Conservation (phyloP, 30 jellyfish, hydroid and myxozoan genomes). For the Aurelia aurita complex sp. Pacific region DNA sequence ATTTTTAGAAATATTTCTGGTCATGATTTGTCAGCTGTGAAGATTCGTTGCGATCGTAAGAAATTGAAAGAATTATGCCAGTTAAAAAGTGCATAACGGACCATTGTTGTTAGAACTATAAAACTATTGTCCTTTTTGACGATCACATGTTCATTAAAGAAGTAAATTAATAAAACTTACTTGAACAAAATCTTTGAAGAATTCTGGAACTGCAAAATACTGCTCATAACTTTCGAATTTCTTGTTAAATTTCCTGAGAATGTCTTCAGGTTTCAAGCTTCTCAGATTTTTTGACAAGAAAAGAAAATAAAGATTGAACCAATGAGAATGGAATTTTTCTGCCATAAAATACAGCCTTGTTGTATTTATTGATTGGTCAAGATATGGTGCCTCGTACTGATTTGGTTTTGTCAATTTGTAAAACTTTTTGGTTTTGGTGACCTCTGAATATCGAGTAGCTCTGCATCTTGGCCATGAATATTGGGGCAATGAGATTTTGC, state of each 20-base stretch:
- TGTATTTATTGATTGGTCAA: slow-evolving; percentile 54
- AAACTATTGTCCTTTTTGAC: too few species aligned
- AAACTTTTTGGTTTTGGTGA: neutral
- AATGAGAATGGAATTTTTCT: slow-evolving; percentile 68
- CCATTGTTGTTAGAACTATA: too few species aligned
- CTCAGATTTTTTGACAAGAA: slow-evolving; percentile 13
- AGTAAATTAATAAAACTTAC: slow-evolving; percentile 11
- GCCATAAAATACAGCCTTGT: slow-evolving; percentile 33
- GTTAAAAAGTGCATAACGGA: too few species aligned
- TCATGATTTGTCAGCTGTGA: too few species aligned
- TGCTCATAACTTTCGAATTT: slow-evolving; percentile 35
- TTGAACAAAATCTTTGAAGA: slow-evolving; percentile 7
- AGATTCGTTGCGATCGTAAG: too few species aligned
- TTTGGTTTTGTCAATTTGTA: slow-evolving; percentile 34
- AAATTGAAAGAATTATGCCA: too few species aligned
- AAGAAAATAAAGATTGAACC: slow-evolving; percentile 79
- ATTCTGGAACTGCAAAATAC: slow-evolving; percentile 44
- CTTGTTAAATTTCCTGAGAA: neutral
- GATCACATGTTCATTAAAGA: neutral
- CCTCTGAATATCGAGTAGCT: neutral
- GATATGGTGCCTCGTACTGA: slow-evolving; percentile 35
- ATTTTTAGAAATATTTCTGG: too few species aligned
- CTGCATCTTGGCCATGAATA: slow-evolving; percentile 7
- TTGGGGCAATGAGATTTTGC: slow-evolving; percentile 30
- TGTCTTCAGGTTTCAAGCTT: slow-evolving; percentile 6